These are phyloP conservation scores for Pyrocoelia pectoralis DNA, from an alignment of 2,888 invertebrate genomes.

Conservation along the genomic window DNA sequence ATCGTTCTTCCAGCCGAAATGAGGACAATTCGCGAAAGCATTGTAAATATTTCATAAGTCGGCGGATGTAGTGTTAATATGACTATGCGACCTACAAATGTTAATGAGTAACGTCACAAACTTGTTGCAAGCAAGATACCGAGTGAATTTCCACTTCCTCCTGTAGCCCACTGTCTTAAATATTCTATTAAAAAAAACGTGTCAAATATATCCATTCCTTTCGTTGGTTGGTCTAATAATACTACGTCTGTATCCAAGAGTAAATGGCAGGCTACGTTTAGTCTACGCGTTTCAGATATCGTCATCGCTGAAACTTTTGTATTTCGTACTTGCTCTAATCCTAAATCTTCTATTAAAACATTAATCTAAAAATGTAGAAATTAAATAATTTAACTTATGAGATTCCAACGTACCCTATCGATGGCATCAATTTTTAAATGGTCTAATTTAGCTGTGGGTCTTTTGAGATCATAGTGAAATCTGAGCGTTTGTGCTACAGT, in stretches of 20 bases:
- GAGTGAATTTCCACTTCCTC: slow-evolving; percentile 57
- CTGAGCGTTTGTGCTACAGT: slow-evolving; percentile 89
- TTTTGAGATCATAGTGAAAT: slow-evolving; percentile 80
- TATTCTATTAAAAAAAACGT: slow-evolving; percentile 95
- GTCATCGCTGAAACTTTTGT: slow-evolving; percentile 87
- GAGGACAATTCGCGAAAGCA: slow-evolving; percentile 86
- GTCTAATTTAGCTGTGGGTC: slow-evolving; percentile 68
- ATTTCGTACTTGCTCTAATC: slow-evolving; percentile 87
- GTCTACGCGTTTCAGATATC: slow-evolving; percentile 84
- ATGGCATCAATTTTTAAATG: slow-evolving; percentile 76
- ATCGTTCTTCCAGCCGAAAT: slow-evolving; percentile 91
- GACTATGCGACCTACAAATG: slow-evolving; percentile 73
- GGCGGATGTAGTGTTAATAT: slow-evolving; percentile 93
- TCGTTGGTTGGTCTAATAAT: slow-evolving; percentile 87
- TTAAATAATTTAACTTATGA: slow-evolving; percentile 5
- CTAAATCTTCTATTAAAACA: slow-evolving; percentile 89
- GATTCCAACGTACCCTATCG: slow-evolving; percentile 66
- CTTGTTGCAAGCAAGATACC: slow-evolving; percentile 37
- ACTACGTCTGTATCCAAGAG: slow-evolving; percentile 86
- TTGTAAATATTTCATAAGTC: slow-evolving; percentile 94
- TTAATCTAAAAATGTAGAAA: slow-evolving; percentile 73
- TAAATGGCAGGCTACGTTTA: slow-evolving; percentile 90
- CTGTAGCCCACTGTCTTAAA: slow-evolving; percentile 85
- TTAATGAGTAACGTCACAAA: neutral
- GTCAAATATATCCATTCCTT: slow-evolving; percentile 93